phyloP scores from a whole-genome alignment of 2,113 vertebrate genomes.

The Proterorhinus semilunaris region DNA sequence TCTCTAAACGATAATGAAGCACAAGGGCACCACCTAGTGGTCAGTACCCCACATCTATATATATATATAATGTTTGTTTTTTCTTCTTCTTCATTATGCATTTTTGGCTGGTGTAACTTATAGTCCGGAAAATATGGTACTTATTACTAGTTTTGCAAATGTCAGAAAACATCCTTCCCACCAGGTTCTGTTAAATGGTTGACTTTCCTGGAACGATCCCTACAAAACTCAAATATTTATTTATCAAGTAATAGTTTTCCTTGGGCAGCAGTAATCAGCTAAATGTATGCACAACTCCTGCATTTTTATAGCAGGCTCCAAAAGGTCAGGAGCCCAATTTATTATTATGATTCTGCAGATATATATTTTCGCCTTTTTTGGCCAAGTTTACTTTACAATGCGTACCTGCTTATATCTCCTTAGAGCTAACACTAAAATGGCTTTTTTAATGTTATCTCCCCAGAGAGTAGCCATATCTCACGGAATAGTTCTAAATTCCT shows the following conservation, averaged over 20 bases:
- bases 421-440: not conserved
- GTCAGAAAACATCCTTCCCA: not conserved
- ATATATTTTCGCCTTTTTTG: not conserved
- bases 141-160: not conserved
- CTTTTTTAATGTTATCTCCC: not conserved
- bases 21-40: no score
- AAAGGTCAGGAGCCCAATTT: not conserved
- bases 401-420: not conserved
- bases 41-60: no score
- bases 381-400: conserved; percentile 3
- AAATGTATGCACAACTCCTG: not conserved
- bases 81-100: no score
- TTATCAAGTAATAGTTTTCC: not conserved
- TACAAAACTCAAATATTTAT: not conserved
- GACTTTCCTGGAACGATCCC: not conserved
- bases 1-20: no score
- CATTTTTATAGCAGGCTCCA: not conserved
- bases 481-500: not conserved
- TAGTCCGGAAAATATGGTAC: no score
- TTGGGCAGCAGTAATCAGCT: not conserved
- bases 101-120: no score
- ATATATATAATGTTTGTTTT: no score
- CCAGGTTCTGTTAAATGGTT: not conserved
- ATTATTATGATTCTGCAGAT: not conserved
- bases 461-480: conserved; percentile 4